phyloP scores from a whole-genome alignment of 2,888 invertebrate genomes.

The Biston stratarius region DNA sequence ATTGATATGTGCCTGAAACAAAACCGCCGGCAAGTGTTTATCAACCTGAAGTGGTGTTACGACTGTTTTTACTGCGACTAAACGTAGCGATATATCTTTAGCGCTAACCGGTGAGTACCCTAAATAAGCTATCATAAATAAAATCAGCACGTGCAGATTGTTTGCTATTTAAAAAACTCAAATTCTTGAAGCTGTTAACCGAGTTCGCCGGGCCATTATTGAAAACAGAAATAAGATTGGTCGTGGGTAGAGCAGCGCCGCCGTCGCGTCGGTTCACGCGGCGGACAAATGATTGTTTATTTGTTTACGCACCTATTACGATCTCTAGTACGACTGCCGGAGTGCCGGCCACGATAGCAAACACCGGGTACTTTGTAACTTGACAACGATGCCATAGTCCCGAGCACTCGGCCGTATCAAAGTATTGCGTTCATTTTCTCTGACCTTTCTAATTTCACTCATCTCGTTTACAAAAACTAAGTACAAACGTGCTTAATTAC shows the following conservation, averaged over 20 bases:
- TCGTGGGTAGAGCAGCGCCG: conserved; percentile 30
- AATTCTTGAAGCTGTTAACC: conserved; percentile 39
- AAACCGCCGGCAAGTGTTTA: conserved; percentile 66
- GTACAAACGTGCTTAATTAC: conserved; percentile 16
- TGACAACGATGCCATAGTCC: conserved; percentile 21
- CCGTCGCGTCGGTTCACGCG: conserved; percentile 37
- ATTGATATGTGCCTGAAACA: conserved; percentile 67
- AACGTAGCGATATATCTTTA: conserved; percentile 36
- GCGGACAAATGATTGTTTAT: conserved; percentile 49
- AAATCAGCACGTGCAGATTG: conserved; percentile 22
- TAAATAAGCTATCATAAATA: conserved; percentile 27
- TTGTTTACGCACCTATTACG: conserved; percentile 32
- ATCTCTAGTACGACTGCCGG: neutral
- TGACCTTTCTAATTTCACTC: conserved; percentile 71
- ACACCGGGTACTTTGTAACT: conserved; percentile 20
- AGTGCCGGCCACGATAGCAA: neutral
- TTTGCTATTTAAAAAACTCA: conserved; percentile 26
- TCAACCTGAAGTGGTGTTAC: conserved; percentile 71
- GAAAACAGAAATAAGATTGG: conserved; percentile 48
- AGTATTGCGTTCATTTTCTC: conserved; percentile 55
- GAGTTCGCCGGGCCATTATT: conserved; percentile 42
- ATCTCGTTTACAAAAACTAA: conserved; percentile 46
- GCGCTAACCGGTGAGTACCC: conserved; percentile 38
- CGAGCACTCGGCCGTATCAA: conserved; percentile 39
- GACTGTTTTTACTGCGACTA: conserved; percentile 62